Base-by-base conservation (phyloP, 2,113 vertebrate species). In the Micronycteris hirsuta region DNA sequence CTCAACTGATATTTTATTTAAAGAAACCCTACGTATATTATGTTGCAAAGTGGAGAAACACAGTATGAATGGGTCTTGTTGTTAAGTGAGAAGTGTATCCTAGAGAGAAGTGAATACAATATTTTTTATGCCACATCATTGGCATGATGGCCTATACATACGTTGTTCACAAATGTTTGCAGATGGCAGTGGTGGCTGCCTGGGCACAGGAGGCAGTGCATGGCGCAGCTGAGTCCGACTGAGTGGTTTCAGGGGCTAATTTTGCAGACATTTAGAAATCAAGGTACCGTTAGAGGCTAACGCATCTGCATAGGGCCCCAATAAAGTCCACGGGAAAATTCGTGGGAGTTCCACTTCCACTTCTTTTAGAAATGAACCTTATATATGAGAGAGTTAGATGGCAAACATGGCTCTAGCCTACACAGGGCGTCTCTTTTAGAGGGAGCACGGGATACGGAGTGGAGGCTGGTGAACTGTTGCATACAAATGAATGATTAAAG, bases 371-470 rank as follows among this genome's bases (percentile, higher is more conserved):
- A 49, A 54, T 22, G 22, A 86, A 68, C 80, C 6, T 36, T 77
- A 1, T 38, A 28, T 65, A 71, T 4, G 26, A 67, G 7, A 71
- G 47, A 83, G 19, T 4, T 33, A 54, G 26, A 80, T 3, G 22
- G 19, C 7, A 71, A 88, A 67, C 2, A 2, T 63, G 31, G 47
- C 26, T 38, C 19, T n/a, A 81, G 13, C 10, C 38, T 8, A 89
- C 7, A 58, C 0, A 24, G 9, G n/a, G 0, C 52, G 7, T 16
- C 28, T 77, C 26, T 45, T n/a, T 94, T 52, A 20, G 7, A 77
- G 28, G 31, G 67, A 0, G 10, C 10, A 16, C 1, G 26, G 2
- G 24, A 33, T 3, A 3, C 10, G 82, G 6, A 33, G 31, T 16
- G 3, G 56, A n/a, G 24, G 24, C 17, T 81, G 19, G 13, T 54